phyloP scores from a whole-genome alignment of 2,888 invertebrate genomes.

The Drosophila ustulata region DNA sequence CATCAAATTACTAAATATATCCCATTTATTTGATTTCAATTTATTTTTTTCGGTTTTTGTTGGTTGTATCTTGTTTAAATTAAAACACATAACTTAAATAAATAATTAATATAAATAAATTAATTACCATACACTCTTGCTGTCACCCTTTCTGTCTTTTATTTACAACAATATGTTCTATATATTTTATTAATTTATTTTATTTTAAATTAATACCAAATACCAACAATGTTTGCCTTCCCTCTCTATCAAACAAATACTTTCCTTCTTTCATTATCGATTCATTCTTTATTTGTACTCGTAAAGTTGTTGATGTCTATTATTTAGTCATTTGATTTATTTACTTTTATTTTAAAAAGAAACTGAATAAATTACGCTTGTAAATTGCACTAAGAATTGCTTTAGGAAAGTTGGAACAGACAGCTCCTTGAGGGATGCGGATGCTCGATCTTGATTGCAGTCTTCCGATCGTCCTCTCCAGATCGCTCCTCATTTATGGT shows the following conservation, averaged over 20 bases:
- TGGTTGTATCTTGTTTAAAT: no score
- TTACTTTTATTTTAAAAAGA: conserved; percentile 24
- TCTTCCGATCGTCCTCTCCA: neutral
- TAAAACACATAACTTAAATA: no score
- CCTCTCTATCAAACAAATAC: neutral
- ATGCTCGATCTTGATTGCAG: neutral
- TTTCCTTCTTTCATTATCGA: conserved; percentile 31
- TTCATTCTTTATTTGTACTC: conserved; percentile 71
- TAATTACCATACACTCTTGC: no score
- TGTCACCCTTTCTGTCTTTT: no score
- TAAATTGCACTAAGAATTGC: conserved; percentile 71
- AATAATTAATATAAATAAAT: no score
- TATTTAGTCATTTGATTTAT: conserved; percentile 19
- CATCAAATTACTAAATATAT: no score
- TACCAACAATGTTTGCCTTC: neutral
- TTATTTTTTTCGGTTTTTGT: no score
- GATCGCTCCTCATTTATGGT: conserved; percentile 37
- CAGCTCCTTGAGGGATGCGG: neutral
- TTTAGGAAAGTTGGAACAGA: conserved; percentile 25
- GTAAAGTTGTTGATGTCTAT: conserved; percentile 44
- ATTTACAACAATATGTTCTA: no score
- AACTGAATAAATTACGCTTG: conserved; percentile 70
- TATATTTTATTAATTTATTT: no score
- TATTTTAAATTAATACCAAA: no score
- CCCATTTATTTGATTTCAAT: no score